Evolutionary conservation across 2,113 vertebrate genomes (phyloP), one percentile per base, ranked within the genome.

Genomic region (Dendropsophus ebraccatus): DNA sequence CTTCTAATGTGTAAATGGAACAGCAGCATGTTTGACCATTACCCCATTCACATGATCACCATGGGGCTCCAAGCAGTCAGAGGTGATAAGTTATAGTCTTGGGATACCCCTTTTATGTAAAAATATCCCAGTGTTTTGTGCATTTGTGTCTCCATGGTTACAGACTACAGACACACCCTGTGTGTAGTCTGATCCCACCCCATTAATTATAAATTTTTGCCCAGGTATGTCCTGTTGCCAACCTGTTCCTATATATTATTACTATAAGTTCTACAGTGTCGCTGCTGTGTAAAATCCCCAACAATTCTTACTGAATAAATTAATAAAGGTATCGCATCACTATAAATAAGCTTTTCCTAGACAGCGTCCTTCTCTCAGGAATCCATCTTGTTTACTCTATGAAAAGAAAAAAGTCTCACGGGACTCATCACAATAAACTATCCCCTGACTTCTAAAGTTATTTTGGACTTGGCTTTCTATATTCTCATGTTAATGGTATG

Each of bases 401-500:
- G 69, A 50, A 74, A 83, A n/a, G n/a, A 73, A 49, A 35, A 58
- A 23, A 30, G 67, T 60, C 52, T 56, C 58, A 23, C 6, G n/a
- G 52, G 82, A 35, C 32, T 35, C 47, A 79, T 70, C 21, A 54
- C 30, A 72, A 45, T 30, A 85, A 79, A 85, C 58, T 30, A 54
- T 67, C 75, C 28, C 28, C 73, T 80, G 84, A 79, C 84, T 86
- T 72, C 50, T 81, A 81, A 72, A 80, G 65, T 32, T 80, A 72
- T 86, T 86, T 81, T 73, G 65, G 35, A 58, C 50, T 81, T 86
- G 50, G 84, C 76, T 28, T 56, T 69, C 65, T 60, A 32, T n/a
- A 80, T 11, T 45, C 84, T 86, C 62, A 72, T 86, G 49, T 21
- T 73, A 80, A 86, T 81, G 77, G 84, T 73, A 81, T 54, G 65